Base-by-base conservation (phyloP, 2,888 invertebrate genomes). In the Arrhopalites spinosus region DNA sequence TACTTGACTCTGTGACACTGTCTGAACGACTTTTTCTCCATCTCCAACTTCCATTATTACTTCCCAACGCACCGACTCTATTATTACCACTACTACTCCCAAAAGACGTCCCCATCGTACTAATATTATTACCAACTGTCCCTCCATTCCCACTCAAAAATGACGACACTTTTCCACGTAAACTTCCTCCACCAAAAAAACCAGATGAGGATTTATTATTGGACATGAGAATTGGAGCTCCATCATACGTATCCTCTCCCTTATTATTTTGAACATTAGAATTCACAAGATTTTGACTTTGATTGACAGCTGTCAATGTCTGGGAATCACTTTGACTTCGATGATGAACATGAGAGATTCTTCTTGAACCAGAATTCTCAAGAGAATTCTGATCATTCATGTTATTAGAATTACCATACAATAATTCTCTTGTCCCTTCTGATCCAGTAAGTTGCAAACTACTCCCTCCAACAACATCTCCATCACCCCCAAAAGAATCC, bases 1-100 rank as follows among this genome's bases (percentile, higher is more conserved):
- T 93, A 76, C 91, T 92, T 1, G 93, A 93, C 84, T 93, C 93
- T n/a, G 90, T 90, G 83, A 89, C 89, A 85, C 85, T 89, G 84
- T 84, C 89, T 81, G 86, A 88, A 84, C 84, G 86, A 85, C 85
- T 86, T 81, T 86, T 86, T 78, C 83, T 84, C 73, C 70, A 69
- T 15, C 69, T 61, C 56, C 75, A 75, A 66, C 73, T 68, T 29
- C 73, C 61, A 53, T 23, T 23, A 13, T 43, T 29, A 66, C 72
- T 67, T 3, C 67, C 73, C 27, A 66, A 17, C n/a, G 64, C 50
- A 15, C 73, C 64, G 7, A 53, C 3, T 23, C 47, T 27, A 43
- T 45, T 25, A 56, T 30, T 64, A 8, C 20, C n/a, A n/a, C n/a
- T 23, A 45, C 2, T 20, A 61, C 43, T 63, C 15, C 72, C 72